Base-by-base conservation (phyloP, 2,888 invertebrate genomes). In the Drosophila gaucha region DNA sequence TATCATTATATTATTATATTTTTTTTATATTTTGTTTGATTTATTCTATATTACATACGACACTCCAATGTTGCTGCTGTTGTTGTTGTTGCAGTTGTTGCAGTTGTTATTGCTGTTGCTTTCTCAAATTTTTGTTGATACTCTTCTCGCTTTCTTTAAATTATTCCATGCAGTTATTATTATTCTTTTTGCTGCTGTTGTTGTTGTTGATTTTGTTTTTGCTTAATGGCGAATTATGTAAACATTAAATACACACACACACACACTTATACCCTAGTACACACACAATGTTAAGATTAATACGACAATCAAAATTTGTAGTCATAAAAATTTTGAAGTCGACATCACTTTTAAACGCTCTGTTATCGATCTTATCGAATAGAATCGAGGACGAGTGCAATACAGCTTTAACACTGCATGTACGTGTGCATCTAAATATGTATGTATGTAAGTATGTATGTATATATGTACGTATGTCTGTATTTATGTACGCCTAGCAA, bases 11-110 rank as follows among this genome's bases (percentile, higher is more conserved):
- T 50, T 67, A 54, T 59, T 55, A 35, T 60, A 47, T 62, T 72
- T 47, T 5, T 46, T 20, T 28, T 18, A 24, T 44, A 28, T 18
- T 28, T 18, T 26, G 12, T 24, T 33, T 63, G 51, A 58, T 65
- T 70, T 71, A 62, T 67, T 69, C 39, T 63, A 41, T 56, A 67
- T 74, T 54, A 62, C 50, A 52, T 65, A 60, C 33, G 43, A 65
- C 69, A 67, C 77, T 65, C 66, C 56, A 62, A 60, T 66, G 67
- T 67, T 65, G 65, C 41, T 72, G 28, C 59, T 71, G 52, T 55
- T 67, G 47, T 63, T 69, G 44, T 47, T 67, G 31, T 49, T 50
- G 30, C 12, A 12, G 6, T 22, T 39, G 12, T 20, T 38, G 24
- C 5, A 24, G 14, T 26, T 12, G 16, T 28, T 18, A 6, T 44